Conservation (phyloP, 2,888 invertebrate genomes). For the Eupeodes latifasciatus region DNA sequence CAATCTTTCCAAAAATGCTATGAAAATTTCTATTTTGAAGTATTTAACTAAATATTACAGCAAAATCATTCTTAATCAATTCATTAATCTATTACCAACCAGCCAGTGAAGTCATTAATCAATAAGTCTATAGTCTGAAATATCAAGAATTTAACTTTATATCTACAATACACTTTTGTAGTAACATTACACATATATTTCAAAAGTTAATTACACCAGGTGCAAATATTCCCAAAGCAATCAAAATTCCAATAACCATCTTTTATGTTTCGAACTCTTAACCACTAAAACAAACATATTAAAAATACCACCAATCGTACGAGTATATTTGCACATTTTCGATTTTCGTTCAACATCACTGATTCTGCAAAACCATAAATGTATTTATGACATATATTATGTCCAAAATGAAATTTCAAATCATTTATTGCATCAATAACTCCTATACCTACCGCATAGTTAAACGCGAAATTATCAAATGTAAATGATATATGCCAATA, state of each 20-base stretch:
- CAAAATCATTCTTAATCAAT: too few species aligned
- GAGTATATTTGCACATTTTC: not conserved
- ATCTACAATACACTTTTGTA: not conserved
- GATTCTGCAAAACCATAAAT: not conserved
- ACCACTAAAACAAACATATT: slow-evolving; percentile 1
- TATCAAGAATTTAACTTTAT: not conserved
- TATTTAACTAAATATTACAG: too few species aligned
- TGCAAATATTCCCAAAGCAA: slow-evolving; percentile 25
- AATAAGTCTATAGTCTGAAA: not conserved
- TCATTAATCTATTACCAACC: not conserved
- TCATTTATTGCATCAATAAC: not conserved
- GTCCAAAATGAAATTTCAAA: not conserved
- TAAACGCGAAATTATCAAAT: not conserved
- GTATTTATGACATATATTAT: not conserved
- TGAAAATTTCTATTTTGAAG: too few species aligned
- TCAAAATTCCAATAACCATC: not conserved
- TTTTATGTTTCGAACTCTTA: not conserved
- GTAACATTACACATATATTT: not conserved
- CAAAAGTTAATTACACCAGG: not conserved
- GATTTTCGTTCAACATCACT: not conserved
- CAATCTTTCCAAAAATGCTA: too few species aligned
- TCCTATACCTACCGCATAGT: not conserved
- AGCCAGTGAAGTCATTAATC: not conserved
- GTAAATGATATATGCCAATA: too few species aligned
- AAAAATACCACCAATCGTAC: not conserved